Evolutionary conservation across 2,888 invertebrate species (phyloP).

Genomic region (Cabera pusaria): DNA sequence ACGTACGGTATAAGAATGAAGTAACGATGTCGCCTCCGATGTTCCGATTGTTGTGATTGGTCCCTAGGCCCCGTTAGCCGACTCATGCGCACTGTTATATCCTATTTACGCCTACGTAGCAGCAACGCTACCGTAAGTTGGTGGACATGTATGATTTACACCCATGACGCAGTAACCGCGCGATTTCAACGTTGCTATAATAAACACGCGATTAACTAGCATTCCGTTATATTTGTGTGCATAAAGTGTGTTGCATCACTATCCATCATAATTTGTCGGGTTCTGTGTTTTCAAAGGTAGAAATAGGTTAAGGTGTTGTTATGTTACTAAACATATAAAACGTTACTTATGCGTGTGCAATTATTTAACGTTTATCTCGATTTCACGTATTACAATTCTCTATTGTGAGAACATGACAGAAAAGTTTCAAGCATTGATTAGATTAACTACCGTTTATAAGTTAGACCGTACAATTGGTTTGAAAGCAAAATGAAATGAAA

Average conservation of each 20-base stretch:
- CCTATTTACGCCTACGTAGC: slow-evolving; percentile 30
- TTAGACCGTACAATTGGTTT: no score
- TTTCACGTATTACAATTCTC: no score
- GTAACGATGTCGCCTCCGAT: slow-evolving; percentile 9
- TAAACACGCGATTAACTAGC: slow-evolving; percentile 27
- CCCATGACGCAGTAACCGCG: slow-evolving; percentile 26
- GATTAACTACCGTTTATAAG: no score
- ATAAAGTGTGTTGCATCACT: slow-evolving; percentile 6
- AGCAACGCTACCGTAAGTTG: slow-evolving; percentile 29
- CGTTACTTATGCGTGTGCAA: no score
- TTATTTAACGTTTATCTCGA: no score
- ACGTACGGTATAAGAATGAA: slow-evolving; percentile 5
- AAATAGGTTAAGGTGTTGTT: no score
- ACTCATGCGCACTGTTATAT: slow-evolving; percentile 27
- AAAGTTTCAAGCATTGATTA: no score
- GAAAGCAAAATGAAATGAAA: no score
- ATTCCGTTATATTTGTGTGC: slow-evolving; percentile 11
- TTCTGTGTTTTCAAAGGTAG: no score
- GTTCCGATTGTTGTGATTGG: slow-evolving; percentile 29
- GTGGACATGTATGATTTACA: slow-evolving; percentile 28
- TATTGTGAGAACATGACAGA: no score
- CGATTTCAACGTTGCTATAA: slow-evolving; percentile 23
- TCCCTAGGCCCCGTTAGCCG: slow-evolving; percentile 30
- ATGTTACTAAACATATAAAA: no score
- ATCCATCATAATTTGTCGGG: no score